A percentile compares a stretch with the other conserved stretches of the same genome.
phyloP scores from a whole-genome alignment of 2,797 vertebrate genomes.

The Eleutherodactylus coqui region DNA sequence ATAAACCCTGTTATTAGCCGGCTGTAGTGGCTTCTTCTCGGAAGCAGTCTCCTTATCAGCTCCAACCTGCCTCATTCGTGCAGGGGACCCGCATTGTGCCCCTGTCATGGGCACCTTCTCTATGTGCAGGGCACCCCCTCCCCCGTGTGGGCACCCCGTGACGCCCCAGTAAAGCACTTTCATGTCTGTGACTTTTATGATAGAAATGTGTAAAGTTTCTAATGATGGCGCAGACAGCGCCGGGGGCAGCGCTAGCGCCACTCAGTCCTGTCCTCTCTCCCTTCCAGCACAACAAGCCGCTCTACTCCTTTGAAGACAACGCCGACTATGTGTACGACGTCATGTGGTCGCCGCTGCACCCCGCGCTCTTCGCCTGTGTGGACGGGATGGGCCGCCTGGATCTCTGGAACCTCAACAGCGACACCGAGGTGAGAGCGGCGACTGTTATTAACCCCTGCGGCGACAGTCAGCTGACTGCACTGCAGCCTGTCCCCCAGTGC shows the following conservation, averaged over 20 bases:
- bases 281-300: constrained; percentile 94
- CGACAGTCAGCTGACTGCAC: not conserved
- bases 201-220: constrained; percentile 96
- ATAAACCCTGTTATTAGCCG: not conserved
- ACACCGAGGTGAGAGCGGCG: constrained; percentile 89
- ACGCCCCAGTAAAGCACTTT: constrained; percentile 77
- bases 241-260: constrained; percentile 95
- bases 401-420: constrained; percentile 97
- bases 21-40: not conserved
- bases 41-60: constrained; percentile 57
- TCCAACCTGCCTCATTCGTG: constrained; percentile 46
- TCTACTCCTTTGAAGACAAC: constrained; percentile 98
- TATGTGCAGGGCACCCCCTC: constrained; percentile 71
- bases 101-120: constrained; percentile 60
- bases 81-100: constrained; percentile 49
- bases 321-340: constrained; percentile 97
- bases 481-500: too few relatives aligned
- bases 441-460: constrained; percentile 33
- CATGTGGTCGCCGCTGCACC: constrained; percentile 97
- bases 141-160: not conserved
- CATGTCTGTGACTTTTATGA: constrained; percentile 94
- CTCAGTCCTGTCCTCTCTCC: constrained; percentile 83
- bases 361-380: constrained; percentile 92
- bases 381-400: constrained; percentile 96
- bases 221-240: constrained; percentile 97